A percentile compares a stretch with the other conserved stretches of the same genome.
These are phyloP conservation scores for Lepidurus couesii DNA, from an alignment of 1,140 invertebrate genomes.

Conservation along the genomic window DNA sequence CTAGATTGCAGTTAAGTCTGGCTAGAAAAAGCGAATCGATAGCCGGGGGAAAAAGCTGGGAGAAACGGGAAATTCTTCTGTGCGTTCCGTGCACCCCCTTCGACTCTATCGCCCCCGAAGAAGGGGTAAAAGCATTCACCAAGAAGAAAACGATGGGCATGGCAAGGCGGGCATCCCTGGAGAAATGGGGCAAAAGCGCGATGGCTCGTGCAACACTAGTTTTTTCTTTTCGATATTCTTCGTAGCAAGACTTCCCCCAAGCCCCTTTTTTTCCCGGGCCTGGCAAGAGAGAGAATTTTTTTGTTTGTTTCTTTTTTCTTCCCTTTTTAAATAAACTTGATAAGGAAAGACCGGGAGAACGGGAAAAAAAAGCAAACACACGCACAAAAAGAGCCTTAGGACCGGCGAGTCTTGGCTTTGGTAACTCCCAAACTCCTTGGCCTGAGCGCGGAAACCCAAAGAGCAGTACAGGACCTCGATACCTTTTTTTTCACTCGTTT, in stretches of 20 bases:
- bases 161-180: constrained; percentile 16
- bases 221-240: background rate
- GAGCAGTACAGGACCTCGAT: too few relatives aligned
- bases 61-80: constrained; percentile 2
- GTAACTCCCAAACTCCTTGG: background rate
- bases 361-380: background rate
- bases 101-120: background rate
- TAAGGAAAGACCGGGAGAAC: background rate
- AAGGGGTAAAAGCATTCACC: constrained; percentile 19
- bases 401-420: background rate
- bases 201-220: constrained; percentile 14
- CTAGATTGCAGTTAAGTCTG: constrained; percentile 18
- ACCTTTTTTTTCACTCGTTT: too few relatives aligned
- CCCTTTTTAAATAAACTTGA: background rate
- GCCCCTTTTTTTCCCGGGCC: background rate
- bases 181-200: constrained; percentile 20
- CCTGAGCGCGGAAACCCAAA: too few relatives aligned
- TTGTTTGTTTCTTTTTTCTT: background rate
- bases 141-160: constrained; percentile 14
- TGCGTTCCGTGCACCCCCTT: background rate
- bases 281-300: background rate
- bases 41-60: background rate
- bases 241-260: background rate
- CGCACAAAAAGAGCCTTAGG: background rate
- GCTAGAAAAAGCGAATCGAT: constrained; percentile 11